Base-by-base conservation (phyloP, 2,797 vertebrate species). In the Eospalax fontanierii region DNA sequence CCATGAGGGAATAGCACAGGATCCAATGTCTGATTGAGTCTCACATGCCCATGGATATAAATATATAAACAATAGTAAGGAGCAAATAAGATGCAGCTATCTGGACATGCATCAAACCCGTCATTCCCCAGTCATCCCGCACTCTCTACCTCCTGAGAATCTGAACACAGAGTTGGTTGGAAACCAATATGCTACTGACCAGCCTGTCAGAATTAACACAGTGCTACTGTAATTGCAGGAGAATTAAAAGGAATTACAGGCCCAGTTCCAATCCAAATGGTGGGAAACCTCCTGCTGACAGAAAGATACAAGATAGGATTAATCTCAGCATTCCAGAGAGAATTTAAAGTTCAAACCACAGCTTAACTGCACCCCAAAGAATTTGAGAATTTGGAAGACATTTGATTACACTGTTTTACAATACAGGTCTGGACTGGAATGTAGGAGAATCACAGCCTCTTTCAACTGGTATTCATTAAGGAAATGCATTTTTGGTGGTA, bases 251-350 rank as follows among this genome's bases (percentile, higher is more conserved):
- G 26, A 76, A 21, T 70, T 59, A 84, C 9, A 61, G 61, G 35
- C 57, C 28, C 73, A 43, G 38, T 65, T 96, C 61, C 80, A 93
- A 33, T 11, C 30, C 15, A 89, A 54, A 50, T 71, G 76, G 24
- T 74, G 50, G 85, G 78, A 87, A 91, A 35, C 63, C 46, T 93
- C 83, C 38, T 85, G 90, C 75, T 95, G 74, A 96, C 89, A 94
- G 93, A 83, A 92, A 66, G 84, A 87, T 57, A 76, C 54, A 50
- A 71, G 61, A 76, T 28, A 71, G 38, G 21, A 75, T 73, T 91
- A 26, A 89, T 76, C 87, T 81, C 40, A 50, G 46, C 68, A 91
- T 94, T 91, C 76, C 66, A 50, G 26, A 63, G 65, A 66, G 80
- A 43, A 75, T 57, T 74, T 74, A 76, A 65, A 75, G 9, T 40